phyloP scores from a whole-genome alignment of 2,888 invertebrate species.

The Lathronympha strigana region DNA sequence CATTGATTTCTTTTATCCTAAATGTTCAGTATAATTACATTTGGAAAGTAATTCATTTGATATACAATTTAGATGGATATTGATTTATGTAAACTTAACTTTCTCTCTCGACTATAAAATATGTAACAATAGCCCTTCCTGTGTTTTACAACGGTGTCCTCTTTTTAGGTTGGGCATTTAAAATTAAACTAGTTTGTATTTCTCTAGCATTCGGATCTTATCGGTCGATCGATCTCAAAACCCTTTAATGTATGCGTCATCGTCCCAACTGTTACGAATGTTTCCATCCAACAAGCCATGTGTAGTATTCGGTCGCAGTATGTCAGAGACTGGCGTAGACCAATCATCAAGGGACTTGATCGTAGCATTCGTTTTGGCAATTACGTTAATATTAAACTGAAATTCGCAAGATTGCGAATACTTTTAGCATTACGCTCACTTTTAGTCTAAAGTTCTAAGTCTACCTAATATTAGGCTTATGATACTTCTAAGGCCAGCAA shows the following conservation, averaged over 20 bases:
- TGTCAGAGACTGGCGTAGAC: conserved; percentile 43
- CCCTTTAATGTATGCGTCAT: conserved; percentile 77
- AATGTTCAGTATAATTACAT: conserved; percentile 69
- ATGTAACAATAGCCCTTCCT: conserved; percentile 76
- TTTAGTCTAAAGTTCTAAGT: no score
- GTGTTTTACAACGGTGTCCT: conserved; percentile 71
- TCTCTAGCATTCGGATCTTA: conserved; percentile 70
- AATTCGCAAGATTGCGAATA: no score
- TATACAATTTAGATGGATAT: conserved; percentile 75
- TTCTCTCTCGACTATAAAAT: conserved; percentile 72
- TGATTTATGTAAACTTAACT: conserved; percentile 80
- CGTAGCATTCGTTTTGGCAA: background rate
- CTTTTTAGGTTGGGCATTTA: conserved; percentile 68
- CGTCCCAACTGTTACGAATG: conserved; percentile 65
- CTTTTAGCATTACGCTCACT: no score
- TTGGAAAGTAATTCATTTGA: conserved; percentile 63
- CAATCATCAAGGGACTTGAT: background rate
- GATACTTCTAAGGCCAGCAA: no score
- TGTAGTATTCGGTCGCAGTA: conserved; percentile 48
- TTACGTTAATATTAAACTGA: no score
- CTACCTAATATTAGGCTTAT: no score
- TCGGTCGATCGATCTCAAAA: conserved; percentile 75
- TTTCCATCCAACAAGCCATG: conserved; percentile 56
- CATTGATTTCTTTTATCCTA: conserved; percentile 61
- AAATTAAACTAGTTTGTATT: conserved; percentile 79